A percentile compares a stretch with the other conserved stretches of the same genome.
Evolutionary conservation across 2,888 invertebrate species (phyloP).

Genomic region (Rhorus exstirpatorius): DNA sequence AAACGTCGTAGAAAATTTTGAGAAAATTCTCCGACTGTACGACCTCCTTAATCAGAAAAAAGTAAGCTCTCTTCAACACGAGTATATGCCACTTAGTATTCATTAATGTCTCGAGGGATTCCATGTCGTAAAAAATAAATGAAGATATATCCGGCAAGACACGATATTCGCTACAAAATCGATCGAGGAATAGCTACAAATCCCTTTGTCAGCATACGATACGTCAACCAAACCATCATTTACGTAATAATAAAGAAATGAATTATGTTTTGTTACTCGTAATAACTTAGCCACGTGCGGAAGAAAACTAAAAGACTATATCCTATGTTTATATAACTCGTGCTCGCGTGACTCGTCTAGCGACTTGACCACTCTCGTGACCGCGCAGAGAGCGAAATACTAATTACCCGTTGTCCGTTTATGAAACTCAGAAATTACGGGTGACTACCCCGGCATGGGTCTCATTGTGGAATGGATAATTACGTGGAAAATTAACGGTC

Average conservation of each 20-base stretch:
- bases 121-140: too few species aligned
- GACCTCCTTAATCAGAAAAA: conserved; percentile 11
- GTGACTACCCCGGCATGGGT: conserved; percentile 28
- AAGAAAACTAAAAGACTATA: conserved; percentile 32
- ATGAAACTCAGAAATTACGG: conserved; percentile 47
- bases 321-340: conserved; percentile 46
- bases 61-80: neutral
- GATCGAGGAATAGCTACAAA: conserved; percentile 1
- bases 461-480: conserved; percentile 28
- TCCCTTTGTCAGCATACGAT: neutral
- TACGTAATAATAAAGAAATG: conserved; percentile 33
- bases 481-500: conserved; percentile 35
- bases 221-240: neutral
- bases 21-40: too few species aligned
- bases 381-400: conserved; percentile 33
- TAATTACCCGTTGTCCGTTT: conserved; percentile 50
- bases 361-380: conserved; percentile 28
- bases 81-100: conserved; percentile 1
- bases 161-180: conserved; percentile 8
- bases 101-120: neutral
- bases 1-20: too few species aligned
- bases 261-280: conserved; percentile 9
- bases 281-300: conserved; percentile 7
- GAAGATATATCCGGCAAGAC: too few species aligned
- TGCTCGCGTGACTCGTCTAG: conserved; percentile 37